Evolutionary conservation across 1,140 invertebrate genomes (phyloP).

Genomic region (Campodea augens): DNA sequence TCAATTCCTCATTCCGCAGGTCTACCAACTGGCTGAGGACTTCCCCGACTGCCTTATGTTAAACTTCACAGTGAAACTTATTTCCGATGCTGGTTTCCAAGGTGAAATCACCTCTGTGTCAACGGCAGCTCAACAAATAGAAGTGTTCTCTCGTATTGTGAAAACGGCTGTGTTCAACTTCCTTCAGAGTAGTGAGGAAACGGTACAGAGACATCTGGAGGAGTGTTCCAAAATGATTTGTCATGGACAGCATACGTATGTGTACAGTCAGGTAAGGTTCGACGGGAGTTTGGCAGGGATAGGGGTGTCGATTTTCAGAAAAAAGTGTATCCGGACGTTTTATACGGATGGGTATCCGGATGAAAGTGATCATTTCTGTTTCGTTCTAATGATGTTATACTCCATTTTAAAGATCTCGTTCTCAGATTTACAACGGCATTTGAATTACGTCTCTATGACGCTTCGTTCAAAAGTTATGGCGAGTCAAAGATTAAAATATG

Average conservation of each 20-base stretch:
- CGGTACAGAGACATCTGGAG: background rate
- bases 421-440: too few species aligned
- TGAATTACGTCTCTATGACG: too few species aligned
- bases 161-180: constrained; percentile 84
- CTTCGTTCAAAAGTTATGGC: too few species aligned
- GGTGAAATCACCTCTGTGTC: constrained; percentile 99
- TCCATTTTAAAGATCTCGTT: too few species aligned
- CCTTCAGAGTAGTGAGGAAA: constrained; percentile 61
- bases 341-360: too few species aligned
- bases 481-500: too few species aligned
- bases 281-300: too few species aligned
- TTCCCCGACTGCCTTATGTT: constrained; percentile 98
- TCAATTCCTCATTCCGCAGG: too few species aligned
- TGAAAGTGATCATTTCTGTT: too few species aligned
- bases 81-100: constrained; percentile 97
- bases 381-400: too few species aligned
- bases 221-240: constrained; percentile 71
- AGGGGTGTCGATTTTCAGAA: too few species aligned
- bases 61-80: constrained; percentile 97
- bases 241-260: constrained; percentile 94
- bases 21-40: constrained; percentile 91
- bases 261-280: constrained; percentile 96
- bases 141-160: constrained; percentile 92
- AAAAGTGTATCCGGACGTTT: too few species aligned
- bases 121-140: constrained; percentile 96